A percentile compares a stretch with the other conserved stretches of the same genome.
Conservation (phyloP, 2,888 invertebrate genomes). For the Morpho achilles region DNA sequence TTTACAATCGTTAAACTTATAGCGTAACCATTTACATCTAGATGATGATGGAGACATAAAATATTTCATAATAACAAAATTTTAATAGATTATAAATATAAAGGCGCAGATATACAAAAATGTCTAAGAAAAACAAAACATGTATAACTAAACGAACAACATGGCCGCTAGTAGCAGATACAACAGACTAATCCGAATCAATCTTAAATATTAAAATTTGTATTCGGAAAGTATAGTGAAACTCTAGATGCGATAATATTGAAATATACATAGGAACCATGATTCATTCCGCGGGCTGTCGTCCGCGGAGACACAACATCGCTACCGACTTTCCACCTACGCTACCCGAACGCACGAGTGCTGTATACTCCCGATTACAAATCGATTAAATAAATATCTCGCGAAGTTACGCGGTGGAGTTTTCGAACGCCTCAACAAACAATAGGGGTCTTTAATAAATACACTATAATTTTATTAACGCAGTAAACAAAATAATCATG, state of each 20-base stretch:
- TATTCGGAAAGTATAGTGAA: slow-evolving; percentile 79
- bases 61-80: slow-evolving; percentile 57
- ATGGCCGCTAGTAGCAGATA: slow-evolving; percentile 70
- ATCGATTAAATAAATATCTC: slow-evolving; percentile 47
- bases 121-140: slow-evolving; percentile 39
- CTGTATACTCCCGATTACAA: slow-evolving; percentile 51
- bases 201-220: slow-evolving; percentile 80
- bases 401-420: slow-evolving; percentile 48
- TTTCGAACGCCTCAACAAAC: slow-evolving; percentile 52
- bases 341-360: slow-evolving; percentile 55
- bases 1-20: slow-evolving; percentile 65
- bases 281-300: slow-evolving; percentile 72
- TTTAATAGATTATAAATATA: slow-evolving; percentile 40
- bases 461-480: slow-evolving; percentile 44
- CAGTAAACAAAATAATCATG: slow-evolving; percentile 70
- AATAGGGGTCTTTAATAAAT: slow-evolving; percentile 51
- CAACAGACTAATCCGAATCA: slow-evolving; percentile 78
- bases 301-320: slow-evolving; percentile 75
- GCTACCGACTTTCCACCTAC: slow-evolving; percentile 70
- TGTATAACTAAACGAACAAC: slow-evolving; percentile 68
- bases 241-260: slow-evolving; percentile 80
- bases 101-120: slow-evolving; percentile 44
- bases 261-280: slow-evolving; percentile 81
- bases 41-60: slow-evolving; percentile 42
- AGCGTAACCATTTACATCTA: slow-evolving; percentile 54